phyloP scores from a whole-genome alignment of 2,797 vertebrate genomes.

The Mormyrops attenuatus region DNA sequence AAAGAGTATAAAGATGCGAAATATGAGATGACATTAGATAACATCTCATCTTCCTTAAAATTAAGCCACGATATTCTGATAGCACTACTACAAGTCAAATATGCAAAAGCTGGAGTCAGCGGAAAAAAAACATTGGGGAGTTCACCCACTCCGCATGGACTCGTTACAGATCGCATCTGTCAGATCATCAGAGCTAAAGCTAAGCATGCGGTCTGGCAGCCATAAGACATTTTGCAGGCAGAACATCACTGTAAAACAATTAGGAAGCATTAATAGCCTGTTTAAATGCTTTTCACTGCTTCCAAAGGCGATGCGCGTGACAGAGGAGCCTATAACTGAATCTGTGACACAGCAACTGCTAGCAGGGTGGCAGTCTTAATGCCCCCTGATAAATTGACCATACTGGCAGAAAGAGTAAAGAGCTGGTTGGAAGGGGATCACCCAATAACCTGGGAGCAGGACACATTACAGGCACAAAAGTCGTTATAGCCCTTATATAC shows the following conservation, averaged over 20 bases:
- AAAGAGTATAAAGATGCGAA: not conserved
- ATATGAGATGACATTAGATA: not conserved
- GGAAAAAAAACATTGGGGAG: not conserved
- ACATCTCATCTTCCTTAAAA: not conserved
- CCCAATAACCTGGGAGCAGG: not conserved
- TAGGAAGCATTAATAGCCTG: constrained; percentile 34
- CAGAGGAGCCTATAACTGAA: constrained; percentile 18
- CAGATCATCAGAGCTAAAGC: not conserved
- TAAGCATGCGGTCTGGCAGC: constrained; percentile 20
- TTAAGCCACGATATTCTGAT: not conserved
- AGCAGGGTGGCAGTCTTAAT: not conserved
- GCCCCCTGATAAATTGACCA: not conserved
- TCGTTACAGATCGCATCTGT: not conserved
- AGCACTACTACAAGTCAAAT: not conserved
- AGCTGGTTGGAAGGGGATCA: not conserved
- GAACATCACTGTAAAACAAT: constrained; percentile 37
- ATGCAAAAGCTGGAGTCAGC: not conserved
- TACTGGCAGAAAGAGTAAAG: not conserved
- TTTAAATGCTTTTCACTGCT: constrained; percentile 39
- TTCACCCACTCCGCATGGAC: not conserved
- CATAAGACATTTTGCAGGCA: constrained; percentile 28
- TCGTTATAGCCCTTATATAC: not conserved
- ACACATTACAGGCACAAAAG: not conserved
- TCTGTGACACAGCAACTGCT: not conserved
- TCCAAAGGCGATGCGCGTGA: constrained; percentile 27